phyloP scores from a whole-genome alignment of 2,113 vertebrate species.

The Pagrus major region DNA sequence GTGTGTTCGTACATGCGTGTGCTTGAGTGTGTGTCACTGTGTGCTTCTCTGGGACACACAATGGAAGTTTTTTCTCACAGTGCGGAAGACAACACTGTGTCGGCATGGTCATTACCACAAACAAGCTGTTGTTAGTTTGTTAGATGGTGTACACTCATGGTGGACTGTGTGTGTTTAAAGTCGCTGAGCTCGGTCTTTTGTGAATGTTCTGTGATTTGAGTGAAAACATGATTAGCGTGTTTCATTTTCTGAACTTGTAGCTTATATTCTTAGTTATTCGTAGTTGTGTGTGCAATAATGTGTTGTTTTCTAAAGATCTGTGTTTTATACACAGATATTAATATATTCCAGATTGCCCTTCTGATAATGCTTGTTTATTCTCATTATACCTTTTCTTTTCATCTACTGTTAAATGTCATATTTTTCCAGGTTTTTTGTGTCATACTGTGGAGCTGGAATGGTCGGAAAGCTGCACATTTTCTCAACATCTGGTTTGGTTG shows the following conservation, averaged over 20 bases:
- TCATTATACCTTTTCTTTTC: neutral
- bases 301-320: neutral
- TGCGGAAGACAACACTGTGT: slow-evolving; percentile 46
- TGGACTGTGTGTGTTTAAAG: slow-evolving; percentile 17
- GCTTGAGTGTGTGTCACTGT: neutral
- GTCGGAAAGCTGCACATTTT: slow-evolving; percentile 42
- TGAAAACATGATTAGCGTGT: slow-evolving; percentile 19
- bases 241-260: neutral
- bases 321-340: neutral
- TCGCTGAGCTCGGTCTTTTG: neutral
- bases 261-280: neutral
- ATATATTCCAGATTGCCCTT: neutral
- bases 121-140: slow-evolving; percentile 60
- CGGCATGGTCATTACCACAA: slow-evolving; percentile 60
- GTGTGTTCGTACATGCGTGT: neutral
- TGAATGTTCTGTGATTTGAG: neutral
- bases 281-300: neutral
- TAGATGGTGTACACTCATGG: slow-evolving; percentile 21
- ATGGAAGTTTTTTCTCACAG: slow-evolving; percentile 59
- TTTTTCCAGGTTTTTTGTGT: too few relatives aligned
- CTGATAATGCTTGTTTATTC: neutral
- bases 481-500: slow-evolving; percentile 62
- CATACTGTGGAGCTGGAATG: slow-evolving; percentile 12
- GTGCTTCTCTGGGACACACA: slow-evolving; percentile 35
- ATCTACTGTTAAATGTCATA: slow-evolving; percentile 1